Conservation (phyloP, 2,888 invertebrate genomes). For the Dolichomitus sp. region DNA sequence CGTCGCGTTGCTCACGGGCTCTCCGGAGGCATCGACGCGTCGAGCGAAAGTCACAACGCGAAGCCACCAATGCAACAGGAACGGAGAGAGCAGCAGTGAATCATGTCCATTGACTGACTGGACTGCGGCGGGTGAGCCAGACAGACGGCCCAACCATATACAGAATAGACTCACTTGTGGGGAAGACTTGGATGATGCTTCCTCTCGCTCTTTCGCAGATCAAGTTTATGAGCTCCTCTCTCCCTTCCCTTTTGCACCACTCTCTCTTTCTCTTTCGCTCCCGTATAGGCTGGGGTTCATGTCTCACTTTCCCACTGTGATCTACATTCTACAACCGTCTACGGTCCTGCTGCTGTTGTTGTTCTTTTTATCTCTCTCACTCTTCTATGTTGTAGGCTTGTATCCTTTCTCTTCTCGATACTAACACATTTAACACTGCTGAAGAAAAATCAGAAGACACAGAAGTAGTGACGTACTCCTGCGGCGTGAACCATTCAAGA, state of each 20-base stretch:
- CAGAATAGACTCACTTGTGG: slow-evolving; percentile 82
- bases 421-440: neutral
- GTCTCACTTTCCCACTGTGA: slow-evolving; percentile 38
- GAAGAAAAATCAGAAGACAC: slow-evolving; percentile 19
- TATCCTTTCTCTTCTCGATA: slow-evolving; percentile 14
- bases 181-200: slow-evolving; percentile 62
- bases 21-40: slow-evolving; percentile 49
- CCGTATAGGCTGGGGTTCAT: neutral
- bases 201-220: slow-evolving; percentile 43
- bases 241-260: neutral
- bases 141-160: slow-evolving; percentile 82
- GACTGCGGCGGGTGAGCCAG: slow-evolving; percentile 70
- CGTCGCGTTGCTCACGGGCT: slow-evolving; percentile 33
- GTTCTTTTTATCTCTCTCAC: neutral
- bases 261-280: neutral
- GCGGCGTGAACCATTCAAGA: slow-evolving; percentile 32
- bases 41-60: slow-evolving; percentile 59
- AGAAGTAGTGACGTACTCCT: slow-evolving; percentile 46
- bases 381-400: neutral
- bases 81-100: slow-evolving; percentile 73
- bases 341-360: slow-evolving; percentile 13
- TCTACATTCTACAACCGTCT: slow-evolving; percentile 59
- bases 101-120: slow-evolving; percentile 82
- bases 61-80: slow-evolving; percentile 19
- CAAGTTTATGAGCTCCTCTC: slow-evolving; percentile 46